A percentile compares a stretch with the other conserved stretches of the same genome.
These are phyloP conservation scores for Zosterops lateralis DNA, from an alignment of 2,113 vertebrate species.

Conservation along the genomic window DNA sequence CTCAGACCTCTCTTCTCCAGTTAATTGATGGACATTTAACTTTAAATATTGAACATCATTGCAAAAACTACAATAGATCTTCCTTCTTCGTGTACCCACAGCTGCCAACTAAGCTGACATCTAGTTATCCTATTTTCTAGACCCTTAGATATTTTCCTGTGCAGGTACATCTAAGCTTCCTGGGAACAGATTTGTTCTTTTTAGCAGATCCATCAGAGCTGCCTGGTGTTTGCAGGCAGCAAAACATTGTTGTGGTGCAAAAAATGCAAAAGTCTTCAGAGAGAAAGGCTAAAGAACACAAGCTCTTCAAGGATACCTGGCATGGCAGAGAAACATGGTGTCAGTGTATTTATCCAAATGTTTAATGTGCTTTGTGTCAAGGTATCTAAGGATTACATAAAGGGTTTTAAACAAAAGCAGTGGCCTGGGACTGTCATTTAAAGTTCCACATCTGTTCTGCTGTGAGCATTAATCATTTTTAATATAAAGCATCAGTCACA, in stretches of 20 bases:
- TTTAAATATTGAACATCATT: not conserved
- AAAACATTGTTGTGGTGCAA: not conserved
- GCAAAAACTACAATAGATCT: not conserved
- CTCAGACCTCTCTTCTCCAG: not conserved
- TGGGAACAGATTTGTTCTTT: not conserved
- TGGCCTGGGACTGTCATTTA: not conserved
- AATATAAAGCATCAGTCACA: not conserved
- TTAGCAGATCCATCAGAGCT: not conserved
- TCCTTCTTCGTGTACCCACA: not conserved
- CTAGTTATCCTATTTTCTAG: not conserved
- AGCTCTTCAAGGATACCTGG: not conserved
- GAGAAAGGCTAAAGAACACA: not conserved
- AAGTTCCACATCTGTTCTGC: not conserved
- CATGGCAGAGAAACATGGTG: not conserved
- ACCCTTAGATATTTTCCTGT: not conserved
- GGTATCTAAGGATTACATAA: not conserved
- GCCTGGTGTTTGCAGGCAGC: not conserved
- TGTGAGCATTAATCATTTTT: not conserved
- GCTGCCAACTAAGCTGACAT: not conserved
- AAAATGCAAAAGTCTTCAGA: not conserved
- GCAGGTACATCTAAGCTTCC: not conserved
- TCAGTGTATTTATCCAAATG: not conserved
- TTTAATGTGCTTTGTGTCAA: not conserved
- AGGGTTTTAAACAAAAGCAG: constrained; percentile 2
- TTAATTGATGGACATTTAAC: not conserved